Evolutionary conservation across 2,888 invertebrate species (phyloP).

Genomic region (Aricia artaxerxes): DNA sequence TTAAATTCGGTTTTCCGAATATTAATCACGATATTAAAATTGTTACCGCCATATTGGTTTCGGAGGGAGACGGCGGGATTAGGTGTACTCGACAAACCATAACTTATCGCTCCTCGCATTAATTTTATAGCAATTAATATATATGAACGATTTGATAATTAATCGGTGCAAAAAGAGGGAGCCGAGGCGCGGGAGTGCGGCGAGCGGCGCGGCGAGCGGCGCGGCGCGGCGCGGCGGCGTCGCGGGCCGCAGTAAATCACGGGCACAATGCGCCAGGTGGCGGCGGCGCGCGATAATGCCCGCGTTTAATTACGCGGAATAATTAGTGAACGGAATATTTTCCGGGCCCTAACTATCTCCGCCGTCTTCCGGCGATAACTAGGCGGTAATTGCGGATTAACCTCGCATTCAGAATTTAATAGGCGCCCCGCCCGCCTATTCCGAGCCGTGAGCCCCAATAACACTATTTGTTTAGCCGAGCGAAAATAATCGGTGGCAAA

Average conservation of each 20-base stretch:
- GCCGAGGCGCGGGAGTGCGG: conserved; percentile 54
- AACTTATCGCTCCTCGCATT: conserved; percentile 58
- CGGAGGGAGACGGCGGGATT: neutral
- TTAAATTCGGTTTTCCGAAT: conserved; percentile 6
- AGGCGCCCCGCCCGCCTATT: conserved; percentile 64
- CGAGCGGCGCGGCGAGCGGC: neutral
- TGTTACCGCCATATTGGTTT: conserved; percentile 18
- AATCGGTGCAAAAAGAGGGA: conserved; percentile 77
- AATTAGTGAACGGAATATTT: conserved; percentile 81
- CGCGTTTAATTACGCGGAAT: conserved; percentile 81
- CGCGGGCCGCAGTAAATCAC: conserved; percentile 74
- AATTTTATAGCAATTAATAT: conserved; percentile 76
- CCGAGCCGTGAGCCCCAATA: conserved; percentile 60
- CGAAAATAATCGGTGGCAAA: conserved; percentile 64
- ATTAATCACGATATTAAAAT: conserved; percentile 19
- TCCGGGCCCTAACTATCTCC: conserved; percentile 80
- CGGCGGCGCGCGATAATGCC: conserved; percentile 77
- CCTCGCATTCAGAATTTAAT: conserved; percentile 78
- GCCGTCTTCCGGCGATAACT: conserved; percentile 79
- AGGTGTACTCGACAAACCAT: conserved; percentile 44
- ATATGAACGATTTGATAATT: conserved; percentile 77
- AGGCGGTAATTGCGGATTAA: conserved; percentile 80
- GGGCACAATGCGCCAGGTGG: conserved; percentile 78
- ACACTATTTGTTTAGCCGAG: conserved; percentile 70
- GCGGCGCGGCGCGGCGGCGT: neutral